These are phyloP conservation scores for Belgica antarctica DNA, from an alignment of 2,888 invertebrate genomes.

Conservation along the genomic window DNA sequence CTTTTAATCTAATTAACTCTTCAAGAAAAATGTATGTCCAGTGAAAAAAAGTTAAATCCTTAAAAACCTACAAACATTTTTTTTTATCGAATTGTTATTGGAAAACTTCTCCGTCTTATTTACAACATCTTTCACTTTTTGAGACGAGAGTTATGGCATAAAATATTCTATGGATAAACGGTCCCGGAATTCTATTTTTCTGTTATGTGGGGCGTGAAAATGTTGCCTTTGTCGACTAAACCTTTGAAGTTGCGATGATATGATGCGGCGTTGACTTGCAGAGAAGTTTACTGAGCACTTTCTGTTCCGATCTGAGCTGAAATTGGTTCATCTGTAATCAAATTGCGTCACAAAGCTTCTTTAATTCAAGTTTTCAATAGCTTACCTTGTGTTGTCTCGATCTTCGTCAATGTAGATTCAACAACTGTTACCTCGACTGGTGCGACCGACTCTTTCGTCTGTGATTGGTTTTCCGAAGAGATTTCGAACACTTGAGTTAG, in stretches of 20 bases:
- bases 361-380: no score
- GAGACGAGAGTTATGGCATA: no score
- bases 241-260: background rate
- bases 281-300: conserved; percentile 25
- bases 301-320: conserved; percentile 27
- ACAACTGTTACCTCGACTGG: background rate
- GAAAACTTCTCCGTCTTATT: background rate
- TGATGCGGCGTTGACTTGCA: background rate
- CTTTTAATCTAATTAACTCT: no score
- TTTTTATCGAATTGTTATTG: background rate
- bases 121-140: background rate
- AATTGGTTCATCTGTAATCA: conserved; percentile 42
- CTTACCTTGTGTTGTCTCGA: conserved; percentile 39
- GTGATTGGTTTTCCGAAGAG: background rate
- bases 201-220: background rate
- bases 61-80: background rate
- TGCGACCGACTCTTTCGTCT: background rate
- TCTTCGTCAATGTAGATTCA: conserved; percentile 5
- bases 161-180: no score
- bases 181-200: background rate
- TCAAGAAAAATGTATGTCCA: no score
- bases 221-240: background rate
- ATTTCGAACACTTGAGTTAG: conserved; percentile 18
- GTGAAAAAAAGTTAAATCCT: no score
- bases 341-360: conserved; percentile 8